phyloP scores from a whole-genome alignment of 1,140 invertebrate genomes.

The Camponotus pennsylvanicus region DNA sequence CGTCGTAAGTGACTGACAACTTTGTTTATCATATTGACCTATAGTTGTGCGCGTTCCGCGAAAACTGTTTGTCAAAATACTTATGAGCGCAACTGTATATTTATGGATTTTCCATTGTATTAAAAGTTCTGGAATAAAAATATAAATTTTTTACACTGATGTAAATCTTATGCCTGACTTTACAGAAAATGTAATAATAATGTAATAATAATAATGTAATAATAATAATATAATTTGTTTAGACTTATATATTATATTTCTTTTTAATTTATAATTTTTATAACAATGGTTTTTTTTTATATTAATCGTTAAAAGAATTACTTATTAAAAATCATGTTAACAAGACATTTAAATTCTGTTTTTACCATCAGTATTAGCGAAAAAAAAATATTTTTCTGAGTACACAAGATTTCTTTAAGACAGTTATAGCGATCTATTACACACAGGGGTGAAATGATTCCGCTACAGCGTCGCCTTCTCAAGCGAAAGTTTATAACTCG shows the following conservation, averaged over 20 bases:
- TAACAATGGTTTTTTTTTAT: neutral
- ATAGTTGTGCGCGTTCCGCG: too few species aligned
- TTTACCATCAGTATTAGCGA: neutral
- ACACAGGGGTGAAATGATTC: slow-evolving; percentile 40
- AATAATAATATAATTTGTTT: too few species aligned
- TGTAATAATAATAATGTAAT: too few species aligned
- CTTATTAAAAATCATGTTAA: neutral
- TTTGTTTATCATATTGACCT: too few species aligned
- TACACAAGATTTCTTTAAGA: slow-evolving; percentile 42
- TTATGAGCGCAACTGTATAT: too few species aligned
- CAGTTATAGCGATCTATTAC: slow-evolving; percentile 49
- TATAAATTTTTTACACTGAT: neutral
- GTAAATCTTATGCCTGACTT: neutral
- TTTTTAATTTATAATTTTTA: neutral
- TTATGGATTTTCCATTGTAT: neutral
- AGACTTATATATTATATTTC: too few species aligned
- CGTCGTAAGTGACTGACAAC: too few species aligned
- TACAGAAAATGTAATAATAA: too few species aligned
- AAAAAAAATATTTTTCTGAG: neutral
- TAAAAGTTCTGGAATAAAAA: neutral
- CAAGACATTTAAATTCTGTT: slow-evolving; percentile 2
- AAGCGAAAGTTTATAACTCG: slow-evolving; percentile 61
- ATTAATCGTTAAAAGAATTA: neutral
- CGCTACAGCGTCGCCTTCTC: slow-evolving; percentile 27
- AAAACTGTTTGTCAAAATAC: too few species aligned